Percentiles rank a stretch among this genome's conserved stretches.
Conservation (phyloP, 2,113 vertebrate species). For the Alouatta palliata region DNA sequence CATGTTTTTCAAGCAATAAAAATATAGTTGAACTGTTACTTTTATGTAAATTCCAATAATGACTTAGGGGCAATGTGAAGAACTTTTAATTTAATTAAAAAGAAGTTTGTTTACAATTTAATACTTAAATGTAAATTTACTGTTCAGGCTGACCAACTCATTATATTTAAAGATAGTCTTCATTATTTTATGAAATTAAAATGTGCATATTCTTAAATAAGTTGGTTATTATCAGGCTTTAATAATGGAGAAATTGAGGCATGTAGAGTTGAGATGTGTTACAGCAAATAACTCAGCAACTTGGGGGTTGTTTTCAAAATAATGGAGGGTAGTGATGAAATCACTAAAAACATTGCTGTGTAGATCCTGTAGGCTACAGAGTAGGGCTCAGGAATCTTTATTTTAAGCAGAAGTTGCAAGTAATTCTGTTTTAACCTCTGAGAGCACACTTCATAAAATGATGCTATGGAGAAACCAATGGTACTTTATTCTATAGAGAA, state of each 20-base stretch:
- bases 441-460: background rate
- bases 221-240: background rate
- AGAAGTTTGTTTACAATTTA: background rate
- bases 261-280: background rate
- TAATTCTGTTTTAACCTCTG: background rate
- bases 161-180: background rate
- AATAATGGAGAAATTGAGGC: background rate
- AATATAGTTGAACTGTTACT: background rate
- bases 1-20: constrained; percentile 30
- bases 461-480: background rate
- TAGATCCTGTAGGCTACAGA: background rate
- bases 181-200: background rate
- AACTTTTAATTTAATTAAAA: background rate
- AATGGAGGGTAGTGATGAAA: background rate
- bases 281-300: background rate
- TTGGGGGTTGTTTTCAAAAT: background rate
- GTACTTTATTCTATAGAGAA: background rate
- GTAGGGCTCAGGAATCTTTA: accelerated
- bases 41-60: background rate
- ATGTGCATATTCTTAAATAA: background rate
- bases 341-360: background rate
- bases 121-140: constrained; percentile 1
- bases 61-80: background rate
- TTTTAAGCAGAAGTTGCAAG: background rate
- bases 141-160: background rate